Evolutionary conservation across 2,113 vertebrate genomes (phyloP).

Genomic region (Podilymbus podiceps): DNA sequence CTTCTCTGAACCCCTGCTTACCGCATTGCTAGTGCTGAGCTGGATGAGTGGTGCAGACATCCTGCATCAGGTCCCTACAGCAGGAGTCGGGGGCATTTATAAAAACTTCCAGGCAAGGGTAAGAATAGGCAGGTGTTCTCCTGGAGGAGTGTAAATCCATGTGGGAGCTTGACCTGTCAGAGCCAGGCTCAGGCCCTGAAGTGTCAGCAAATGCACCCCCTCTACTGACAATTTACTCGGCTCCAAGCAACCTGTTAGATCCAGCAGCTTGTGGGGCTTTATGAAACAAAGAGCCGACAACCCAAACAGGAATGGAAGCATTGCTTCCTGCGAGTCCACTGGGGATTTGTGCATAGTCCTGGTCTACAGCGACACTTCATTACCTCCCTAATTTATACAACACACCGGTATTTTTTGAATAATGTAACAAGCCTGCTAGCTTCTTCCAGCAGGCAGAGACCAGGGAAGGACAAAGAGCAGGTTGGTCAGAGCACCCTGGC

Average conservation of each 20-base stretch:
- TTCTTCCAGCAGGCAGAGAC: not conserved
- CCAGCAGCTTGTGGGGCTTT: not conserved
- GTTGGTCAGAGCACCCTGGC: not conserved
- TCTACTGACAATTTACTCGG: not conserved
- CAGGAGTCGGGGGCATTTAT: not conserved
- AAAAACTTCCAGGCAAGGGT: not conserved
- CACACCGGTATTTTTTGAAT: not conserved
- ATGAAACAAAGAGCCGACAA: not conserved
- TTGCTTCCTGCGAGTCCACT: not conserved
- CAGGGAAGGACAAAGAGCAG: conserved; percentile 12
- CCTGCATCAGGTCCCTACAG: not conserved
- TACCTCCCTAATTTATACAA: conserved; percentile 13
- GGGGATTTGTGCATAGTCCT: not conserved
- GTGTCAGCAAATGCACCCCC: not conserved
- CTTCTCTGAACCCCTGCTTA: not conserved
- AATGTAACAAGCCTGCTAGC: not conserved
- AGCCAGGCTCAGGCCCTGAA: not conserved
- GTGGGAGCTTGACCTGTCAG: not conserved
- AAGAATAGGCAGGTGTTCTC: not conserved
- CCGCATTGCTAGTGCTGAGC: not conserved
- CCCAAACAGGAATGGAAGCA: not conserved
- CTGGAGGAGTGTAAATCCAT: not conserved
- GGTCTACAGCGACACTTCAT: not conserved
- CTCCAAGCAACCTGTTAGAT: not conserved
- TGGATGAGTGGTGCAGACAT: not conserved